phyloP scores from a whole-genome alignment of 2,113 vertebrate species.

The Lepidothrix coronata region DNA sequence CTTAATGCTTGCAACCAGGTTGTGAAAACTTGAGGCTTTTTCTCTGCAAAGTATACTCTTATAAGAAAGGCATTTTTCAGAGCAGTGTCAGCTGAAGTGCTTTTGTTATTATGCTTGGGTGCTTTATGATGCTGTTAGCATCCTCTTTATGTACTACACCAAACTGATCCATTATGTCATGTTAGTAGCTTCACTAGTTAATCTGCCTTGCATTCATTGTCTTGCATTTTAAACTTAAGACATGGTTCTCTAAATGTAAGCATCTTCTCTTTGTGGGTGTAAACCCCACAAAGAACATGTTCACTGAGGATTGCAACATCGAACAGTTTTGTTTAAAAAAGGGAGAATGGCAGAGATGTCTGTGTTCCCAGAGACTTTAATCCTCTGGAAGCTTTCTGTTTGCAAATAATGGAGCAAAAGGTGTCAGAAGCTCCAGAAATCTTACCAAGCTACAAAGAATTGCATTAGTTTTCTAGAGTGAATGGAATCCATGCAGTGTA shows the following conservation, averaged over 20 bases:
- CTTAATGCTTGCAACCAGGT: conserved; percentile 4
- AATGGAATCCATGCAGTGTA: neutral
- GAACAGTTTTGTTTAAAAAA: neutral
- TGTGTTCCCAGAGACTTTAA: neutral
- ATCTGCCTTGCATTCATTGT: neutral
- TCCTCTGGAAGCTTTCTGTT: neutral
- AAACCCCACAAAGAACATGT: neutral
- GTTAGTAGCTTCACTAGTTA: neutral
- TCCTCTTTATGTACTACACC: neutral
- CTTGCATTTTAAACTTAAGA: neutral
- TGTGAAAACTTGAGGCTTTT: conserved; percentile 41
- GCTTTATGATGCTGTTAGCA: conserved; percentile 39
- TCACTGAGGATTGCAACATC: neutral
- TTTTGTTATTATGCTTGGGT: conserved; percentile 1
- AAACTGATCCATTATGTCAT: neutral
- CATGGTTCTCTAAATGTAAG: neutral
- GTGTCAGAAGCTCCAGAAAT: neutral
- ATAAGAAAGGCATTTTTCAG: conserved; percentile 6
- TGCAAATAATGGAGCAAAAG: neutral
- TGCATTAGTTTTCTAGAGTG: neutral
- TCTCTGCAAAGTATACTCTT: neutral
- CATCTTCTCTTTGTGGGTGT: neutral
- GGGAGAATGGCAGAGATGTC: neutral
- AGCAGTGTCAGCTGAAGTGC: neutral
- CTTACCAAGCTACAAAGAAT: neutral